Evolutionary conservation across 2,888 invertebrate species (phyloP).

Genomic region (Drosophila kuntzei): DNA sequence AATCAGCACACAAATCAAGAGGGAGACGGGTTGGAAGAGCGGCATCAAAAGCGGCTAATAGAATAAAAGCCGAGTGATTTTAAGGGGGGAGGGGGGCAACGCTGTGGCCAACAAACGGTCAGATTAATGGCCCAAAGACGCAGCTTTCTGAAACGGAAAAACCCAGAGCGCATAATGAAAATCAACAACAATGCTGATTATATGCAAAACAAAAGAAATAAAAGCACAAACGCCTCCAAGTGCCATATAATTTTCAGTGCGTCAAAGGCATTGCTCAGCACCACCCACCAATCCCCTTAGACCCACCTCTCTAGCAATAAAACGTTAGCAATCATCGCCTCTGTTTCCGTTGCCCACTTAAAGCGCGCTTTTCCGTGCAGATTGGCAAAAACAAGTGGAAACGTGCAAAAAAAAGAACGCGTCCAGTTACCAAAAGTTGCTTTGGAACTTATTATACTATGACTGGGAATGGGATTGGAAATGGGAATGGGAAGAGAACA

Average conservation of each 20-base stretch:
- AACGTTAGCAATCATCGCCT: conserved; percentile 23
- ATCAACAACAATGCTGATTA: conserved; percentile 72
- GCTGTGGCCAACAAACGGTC: conserved; percentile 37
- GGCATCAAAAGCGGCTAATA: conserved; percentile 46
- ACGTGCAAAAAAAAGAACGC: conserved; percentile 14
- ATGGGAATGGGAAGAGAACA: neutral
- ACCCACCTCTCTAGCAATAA: conserved; percentile 39
- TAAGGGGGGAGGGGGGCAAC: conserved; percentile 35
- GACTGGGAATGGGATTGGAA: neutral
- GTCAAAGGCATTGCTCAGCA: conserved; percentile 55
- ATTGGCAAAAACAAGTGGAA: conserved; percentile 35
- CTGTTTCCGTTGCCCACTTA: conserved; percentile 6
- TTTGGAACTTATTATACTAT: conserved; percentile 18
- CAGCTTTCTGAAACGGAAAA: conserved; percentile 35
- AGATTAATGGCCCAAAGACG: conserved; percentile 5
- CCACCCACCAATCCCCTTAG: neutral
- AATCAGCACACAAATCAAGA: conserved; percentile 53
- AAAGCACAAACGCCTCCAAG: conserved; percentile 51
- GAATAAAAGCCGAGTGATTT: conserved; percentile 38
- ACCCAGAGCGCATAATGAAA: conserved; percentile 46
- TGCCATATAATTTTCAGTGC: conserved; percentile 64
- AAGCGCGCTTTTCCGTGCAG: conserved; percentile 17
- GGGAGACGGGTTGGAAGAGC: conserved; percentile 5
- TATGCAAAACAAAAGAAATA: conserved; percentile 76
- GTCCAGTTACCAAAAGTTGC: conserved; percentile 49